A percentile compares a stretch with the other conserved stretches of the same genome.
Evolutionary conservation across 2,888 invertebrate genomes (phyloP).

Genomic region (Drosophila testacea): DNA sequence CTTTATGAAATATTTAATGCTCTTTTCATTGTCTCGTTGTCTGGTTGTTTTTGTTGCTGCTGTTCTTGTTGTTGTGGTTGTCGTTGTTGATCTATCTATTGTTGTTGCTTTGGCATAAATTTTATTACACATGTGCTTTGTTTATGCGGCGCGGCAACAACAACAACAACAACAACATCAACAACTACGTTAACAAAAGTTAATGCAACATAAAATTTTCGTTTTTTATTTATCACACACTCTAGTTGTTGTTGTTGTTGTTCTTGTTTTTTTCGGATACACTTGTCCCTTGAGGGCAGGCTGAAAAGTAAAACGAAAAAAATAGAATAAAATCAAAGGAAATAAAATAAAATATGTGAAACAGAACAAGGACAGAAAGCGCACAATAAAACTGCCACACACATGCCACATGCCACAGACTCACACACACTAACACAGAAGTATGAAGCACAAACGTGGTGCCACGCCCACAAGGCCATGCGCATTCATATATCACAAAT

Average conservation of each 20-base stretch:
- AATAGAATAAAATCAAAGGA: constrained; percentile 63
- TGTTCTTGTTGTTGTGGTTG: constrained; percentile 12
- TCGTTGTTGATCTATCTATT: constrained; percentile 9
- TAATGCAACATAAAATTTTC: constrained; percentile 77
- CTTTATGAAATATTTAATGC: constrained; percentile 73
- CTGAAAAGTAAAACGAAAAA: constrained; percentile 23
- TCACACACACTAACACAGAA: background rate
- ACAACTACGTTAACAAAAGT: constrained; percentile 46
- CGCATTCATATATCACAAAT: constrained; percentile 74
- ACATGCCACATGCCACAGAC: constrained; percentile 49
- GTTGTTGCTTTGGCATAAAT: constrained; percentile 60
- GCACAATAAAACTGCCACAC: constrained; percentile 73
- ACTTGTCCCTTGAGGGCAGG: constrained; percentile 45
- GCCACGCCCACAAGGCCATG: constrained; percentile 66
- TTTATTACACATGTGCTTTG: constrained; percentile 78
- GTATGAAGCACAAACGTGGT: constrained; percentile 72
- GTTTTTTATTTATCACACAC: constrained; percentile 69
- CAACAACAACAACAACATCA: constrained; percentile 34
- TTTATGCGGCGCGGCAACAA: constrained; percentile 61
- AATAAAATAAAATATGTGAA: constrained; percentile 56
- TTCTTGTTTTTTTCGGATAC: constrained; percentile 14
- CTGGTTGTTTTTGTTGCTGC: constrained; percentile 20
- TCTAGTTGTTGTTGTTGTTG: constrained; percentile 22
- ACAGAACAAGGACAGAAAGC: constrained; percentile 42
- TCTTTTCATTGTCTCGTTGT: constrained; percentile 70